Percentiles rank a stretch among this genome's conserved stretches.
Evolutionary conservation across 2,113 vertebrate genomes (phyloP).

Genomic region (Peromyscus leucopus): DNA sequence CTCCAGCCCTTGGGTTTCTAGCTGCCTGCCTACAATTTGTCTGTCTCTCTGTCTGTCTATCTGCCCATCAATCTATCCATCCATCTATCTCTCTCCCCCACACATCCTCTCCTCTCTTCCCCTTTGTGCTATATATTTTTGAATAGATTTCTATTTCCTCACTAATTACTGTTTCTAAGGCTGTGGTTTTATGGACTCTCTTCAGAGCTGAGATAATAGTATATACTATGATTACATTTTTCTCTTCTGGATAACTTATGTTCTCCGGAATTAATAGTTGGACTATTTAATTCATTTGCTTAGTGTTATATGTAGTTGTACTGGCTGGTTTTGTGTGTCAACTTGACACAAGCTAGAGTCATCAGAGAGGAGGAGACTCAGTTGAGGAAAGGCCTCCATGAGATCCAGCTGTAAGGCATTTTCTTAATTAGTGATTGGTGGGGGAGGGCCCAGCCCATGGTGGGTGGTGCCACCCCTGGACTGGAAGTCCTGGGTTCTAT

Average conservation of each 20-base stretch:
- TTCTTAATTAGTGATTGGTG: background rate
- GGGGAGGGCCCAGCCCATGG: background rate
- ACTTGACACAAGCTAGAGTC: background rate
- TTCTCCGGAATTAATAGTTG: conserved; percentile 23
- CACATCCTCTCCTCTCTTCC: background rate
- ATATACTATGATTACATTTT: background rate
- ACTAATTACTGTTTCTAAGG: background rate
- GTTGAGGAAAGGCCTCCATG: background rate
- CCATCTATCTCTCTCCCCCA: background rate
- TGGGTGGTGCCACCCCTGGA: background rate
- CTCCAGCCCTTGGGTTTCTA: background rate
- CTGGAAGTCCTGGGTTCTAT: background rate
- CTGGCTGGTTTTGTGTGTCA: background rate
- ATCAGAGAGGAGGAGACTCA: background rate
- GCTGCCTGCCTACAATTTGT: background rate
- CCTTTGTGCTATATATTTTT: background rate
- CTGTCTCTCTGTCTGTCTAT: background rate
- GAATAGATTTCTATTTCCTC: background rate
- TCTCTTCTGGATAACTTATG: background rate
- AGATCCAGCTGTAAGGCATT: background rate
- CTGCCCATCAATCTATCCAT: background rate
- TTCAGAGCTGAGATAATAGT: background rate
- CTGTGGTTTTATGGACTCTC: background rate
- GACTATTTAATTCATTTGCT: conserved; percentile 39
- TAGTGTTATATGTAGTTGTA: background rate